Base-by-base conservation (phyloP, 2,113 vertebrate species). In the Hemiscyllium ocellatum region DNA sequence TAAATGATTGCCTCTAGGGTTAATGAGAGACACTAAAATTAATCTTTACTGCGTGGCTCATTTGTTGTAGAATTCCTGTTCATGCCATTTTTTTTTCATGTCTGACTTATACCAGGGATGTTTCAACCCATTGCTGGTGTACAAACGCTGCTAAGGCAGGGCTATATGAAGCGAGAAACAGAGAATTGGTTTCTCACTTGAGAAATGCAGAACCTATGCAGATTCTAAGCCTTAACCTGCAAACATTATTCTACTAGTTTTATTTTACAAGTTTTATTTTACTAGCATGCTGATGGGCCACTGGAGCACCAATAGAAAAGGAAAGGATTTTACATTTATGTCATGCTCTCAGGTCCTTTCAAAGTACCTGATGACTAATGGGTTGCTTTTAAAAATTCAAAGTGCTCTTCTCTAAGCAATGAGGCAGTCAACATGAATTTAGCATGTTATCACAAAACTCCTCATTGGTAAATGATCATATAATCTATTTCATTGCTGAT, bases 1-100 rank as follows among this genome's bases (percentile, higher is more conserved):
- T 56, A 56, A 65, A 66, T 94, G 66, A 68, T 69, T 94, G 91
- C 91, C 91, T 94, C 33, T 94, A 37, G 91, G 91, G 91, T 69
- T 94, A 94, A 66, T n/a, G 24, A 5, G 17, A 17, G 87, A 56
- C 26, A 91, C 19, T 42, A 66, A 68, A 47, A 69, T 68, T 42
- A 94, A 42, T 94, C 65, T 42, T n/a, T 68, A 29, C 33, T 94
- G 22, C 26, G 24, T 0, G 22, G 33, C 15, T 94, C 66, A 94
- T 68, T 69, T 94, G 33, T 94, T 94, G 17, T 42, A 68, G 52
- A 91, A 91, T 91, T 15, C 52, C 87, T 91, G 87, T 65, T 91
- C 87, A 61, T 17, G 87, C 12, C 33, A 15, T 24, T 91, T n/a
- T 33, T 90, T 56, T 6, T 91, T 91, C 29, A 91, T 65, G 7